A percentile compares a stretch with the other conserved stretches of the same genome.
Evolutionary conservation across 1,140 invertebrate species (phyloP).

Genomic region (Ostrea denselamellosa): DNA sequence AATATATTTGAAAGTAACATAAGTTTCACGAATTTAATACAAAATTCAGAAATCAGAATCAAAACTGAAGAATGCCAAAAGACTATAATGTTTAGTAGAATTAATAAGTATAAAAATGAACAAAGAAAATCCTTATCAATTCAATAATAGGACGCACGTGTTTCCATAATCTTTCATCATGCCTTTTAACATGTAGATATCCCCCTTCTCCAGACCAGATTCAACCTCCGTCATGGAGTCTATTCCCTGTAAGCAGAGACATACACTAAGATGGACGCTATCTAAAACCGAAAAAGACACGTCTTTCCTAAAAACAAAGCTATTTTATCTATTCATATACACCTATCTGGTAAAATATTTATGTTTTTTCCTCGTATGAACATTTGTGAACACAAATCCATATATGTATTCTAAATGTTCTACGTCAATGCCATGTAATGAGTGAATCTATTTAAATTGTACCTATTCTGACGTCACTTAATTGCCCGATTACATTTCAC

Average conservation of each 20-base stretch:
- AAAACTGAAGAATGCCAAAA: neutral
- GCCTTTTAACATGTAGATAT: neutral
- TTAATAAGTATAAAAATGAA: neutral
- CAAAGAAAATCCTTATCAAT: neutral
- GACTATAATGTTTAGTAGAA: neutral
- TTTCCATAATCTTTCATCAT: constrained; percentile 12
- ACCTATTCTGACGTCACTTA: neutral
- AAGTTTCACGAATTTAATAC: too few relatives aligned
- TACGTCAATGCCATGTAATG: neutral
- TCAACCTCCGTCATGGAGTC: neutral
- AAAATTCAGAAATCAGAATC: neutral
- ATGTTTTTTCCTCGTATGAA: too few relatives aligned
- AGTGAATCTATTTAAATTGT: neutral
- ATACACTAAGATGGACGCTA: too few relatives aligned
- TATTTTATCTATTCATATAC: too few relatives aligned
- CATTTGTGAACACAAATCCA: too few relatives aligned
- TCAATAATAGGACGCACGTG: neutral
- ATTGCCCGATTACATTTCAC: neutral
- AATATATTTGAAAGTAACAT: too few relatives aligned
- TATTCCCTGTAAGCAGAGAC: neutral
- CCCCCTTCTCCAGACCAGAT: constrained; percentile 1
- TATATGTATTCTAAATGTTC: neutral
- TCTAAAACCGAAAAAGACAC: too few relatives aligned
- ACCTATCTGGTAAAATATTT: too few relatives aligned
- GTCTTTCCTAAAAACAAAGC: too few relatives aligned